Conservation (phyloP, 1,140 invertebrate species). For the Elymnias hypermnestra region DNA sequence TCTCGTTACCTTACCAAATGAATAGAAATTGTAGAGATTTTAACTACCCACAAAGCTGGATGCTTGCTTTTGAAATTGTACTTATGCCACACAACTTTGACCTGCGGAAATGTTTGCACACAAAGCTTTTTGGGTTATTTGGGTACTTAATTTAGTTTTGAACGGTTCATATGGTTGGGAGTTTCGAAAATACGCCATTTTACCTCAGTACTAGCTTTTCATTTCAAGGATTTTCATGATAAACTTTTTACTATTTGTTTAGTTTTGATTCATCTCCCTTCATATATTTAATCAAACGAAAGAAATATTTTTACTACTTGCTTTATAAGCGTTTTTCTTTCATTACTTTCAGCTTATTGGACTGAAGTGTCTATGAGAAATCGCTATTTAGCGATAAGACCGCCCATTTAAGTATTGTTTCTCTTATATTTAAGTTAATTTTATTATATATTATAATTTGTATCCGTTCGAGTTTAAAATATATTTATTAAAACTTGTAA, state of each 20-base stretch:
- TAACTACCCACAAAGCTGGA: conserved; percentile 15
- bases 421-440: too few relatives aligned
- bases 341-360: too few relatives aligned
- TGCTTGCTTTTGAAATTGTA: conserved; percentile 19
- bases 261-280: neutral
- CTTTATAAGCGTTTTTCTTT: too few relatives aligned
- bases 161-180: neutral
- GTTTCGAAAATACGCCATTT: conserved; percentile 3
- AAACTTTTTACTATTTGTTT: neutral
- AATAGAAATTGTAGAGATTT: conserved; percentile 18
- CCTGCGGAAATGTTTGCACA: conserved; percentile 6
- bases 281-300: neutral
- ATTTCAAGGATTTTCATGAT: neutral
- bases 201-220: neutral
- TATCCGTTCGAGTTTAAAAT: too few relatives aligned
- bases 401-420: too few relatives aligned
- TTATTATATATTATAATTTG: too few relatives aligned
- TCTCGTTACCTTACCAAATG: conserved; percentile 27
- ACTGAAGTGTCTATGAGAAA: too few relatives aligned
- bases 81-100: conserved; percentile 1
- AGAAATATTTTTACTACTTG: too few relatives aligned
- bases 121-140: conserved; percentile 6
- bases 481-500: too few relatives aligned
- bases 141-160: conserved; percentile 7
- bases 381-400: too few relatives aligned